phyloP scores from a whole-genome alignment of 2,113 vertebrate genomes.

The Engraulis encrasicolus region DNA sequence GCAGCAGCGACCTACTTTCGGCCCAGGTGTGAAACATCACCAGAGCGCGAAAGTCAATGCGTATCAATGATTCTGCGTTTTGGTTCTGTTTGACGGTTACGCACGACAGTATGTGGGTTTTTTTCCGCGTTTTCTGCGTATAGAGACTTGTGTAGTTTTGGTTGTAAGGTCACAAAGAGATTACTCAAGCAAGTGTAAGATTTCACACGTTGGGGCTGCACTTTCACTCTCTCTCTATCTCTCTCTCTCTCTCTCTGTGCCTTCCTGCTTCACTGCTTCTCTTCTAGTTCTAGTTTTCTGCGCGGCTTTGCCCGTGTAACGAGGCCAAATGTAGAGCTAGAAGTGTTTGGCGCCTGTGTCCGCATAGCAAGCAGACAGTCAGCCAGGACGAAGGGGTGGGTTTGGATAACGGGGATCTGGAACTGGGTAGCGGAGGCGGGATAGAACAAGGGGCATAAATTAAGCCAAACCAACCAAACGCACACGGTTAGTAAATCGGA shows the following conservation, averaged over 20 bases:
- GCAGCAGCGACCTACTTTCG: not conserved
- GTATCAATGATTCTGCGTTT: not conserved
- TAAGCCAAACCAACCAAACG: no score
- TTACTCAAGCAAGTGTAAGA: not conserved
- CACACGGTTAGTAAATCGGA: no score
- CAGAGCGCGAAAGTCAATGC: constrained; percentile 39
- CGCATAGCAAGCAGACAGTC: no score
- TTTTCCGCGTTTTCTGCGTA: not conserved
- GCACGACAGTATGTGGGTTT: not conserved
- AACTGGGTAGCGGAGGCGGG: no score
- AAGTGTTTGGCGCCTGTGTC: no score
- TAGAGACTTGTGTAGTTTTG: no score
- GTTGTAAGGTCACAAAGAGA: not conserved
- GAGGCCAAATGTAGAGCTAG: not conserved
- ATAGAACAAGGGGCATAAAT: no score
- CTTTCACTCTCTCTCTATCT: no score
- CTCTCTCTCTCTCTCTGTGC: no score
- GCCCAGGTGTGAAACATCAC: not conserved
- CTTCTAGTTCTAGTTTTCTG: not conserved
- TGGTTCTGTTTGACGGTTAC: not conserved
- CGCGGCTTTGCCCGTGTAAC: not conserved
- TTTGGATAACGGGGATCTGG: no score
- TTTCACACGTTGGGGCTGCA: not conserved
- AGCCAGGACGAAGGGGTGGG: no score
- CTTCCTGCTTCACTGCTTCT: not conserved